A percentile compares a stretch with the other conserved stretches of the same genome.
phyloP scores from a whole-genome alignment of 2,113 vertebrate species.

The Gallinago paraguaiae region DNA sequence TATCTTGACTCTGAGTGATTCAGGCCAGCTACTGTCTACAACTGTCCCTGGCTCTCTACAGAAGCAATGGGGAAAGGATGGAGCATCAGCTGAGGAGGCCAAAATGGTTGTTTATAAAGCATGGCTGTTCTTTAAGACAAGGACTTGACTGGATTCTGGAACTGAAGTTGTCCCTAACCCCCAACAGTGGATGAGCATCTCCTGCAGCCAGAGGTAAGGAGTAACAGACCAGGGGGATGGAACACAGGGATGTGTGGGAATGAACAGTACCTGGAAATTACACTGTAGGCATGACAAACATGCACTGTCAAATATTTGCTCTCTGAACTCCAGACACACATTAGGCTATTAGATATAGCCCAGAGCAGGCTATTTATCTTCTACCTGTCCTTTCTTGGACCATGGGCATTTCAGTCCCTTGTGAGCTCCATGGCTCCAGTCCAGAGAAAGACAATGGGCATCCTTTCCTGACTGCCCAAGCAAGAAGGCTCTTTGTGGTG shows the following conservation, averaged over 20 bases:
- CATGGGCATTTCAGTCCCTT: not conserved
- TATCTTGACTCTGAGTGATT: not conserved
- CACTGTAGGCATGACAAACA: not conserved
- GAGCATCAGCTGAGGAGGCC: not conserved
- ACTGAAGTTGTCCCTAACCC: not conserved
- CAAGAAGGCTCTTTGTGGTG: not conserved
- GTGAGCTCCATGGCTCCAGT: not conserved
- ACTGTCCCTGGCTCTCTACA: not conserved
- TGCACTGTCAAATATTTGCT: not conserved
- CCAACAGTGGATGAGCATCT: not conserved
- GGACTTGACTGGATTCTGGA: not conserved
- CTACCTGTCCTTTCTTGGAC: not conserved
- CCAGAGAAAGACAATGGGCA: not conserved
- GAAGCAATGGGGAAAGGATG: not conserved
- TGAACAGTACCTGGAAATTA: not conserved
- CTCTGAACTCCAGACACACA: not conserved
- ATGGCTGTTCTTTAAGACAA: not conserved
- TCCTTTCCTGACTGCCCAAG: not conserved
- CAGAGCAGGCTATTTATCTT: not conserved
- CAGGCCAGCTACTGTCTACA: not conserved
- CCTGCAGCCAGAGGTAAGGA: not conserved
- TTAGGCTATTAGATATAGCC: not conserved
- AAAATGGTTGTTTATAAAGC: not conserved
- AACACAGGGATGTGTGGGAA: not conserved
- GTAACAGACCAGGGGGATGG: not conserved